Base-by-base conservation (phyloP, 2,888 invertebrate genomes). In the Gortyna flavago region DNA sequence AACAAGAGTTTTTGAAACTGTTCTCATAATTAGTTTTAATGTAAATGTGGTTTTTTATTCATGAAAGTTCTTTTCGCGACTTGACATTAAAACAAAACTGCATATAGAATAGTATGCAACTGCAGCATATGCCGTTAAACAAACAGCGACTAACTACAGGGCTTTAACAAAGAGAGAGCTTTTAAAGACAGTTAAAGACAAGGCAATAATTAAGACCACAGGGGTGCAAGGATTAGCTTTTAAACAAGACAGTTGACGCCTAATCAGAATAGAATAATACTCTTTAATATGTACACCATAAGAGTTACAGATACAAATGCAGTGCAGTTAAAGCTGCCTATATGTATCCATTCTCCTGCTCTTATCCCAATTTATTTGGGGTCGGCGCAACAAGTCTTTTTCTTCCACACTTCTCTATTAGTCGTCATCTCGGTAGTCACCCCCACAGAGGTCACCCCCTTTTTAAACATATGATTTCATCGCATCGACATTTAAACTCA, bases 1-100 rank as follows among this genome's bases (percentile, higher is more conserved):
- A n/a, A n/a, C 66, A 79, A 75, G 48, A 67, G 6, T 51, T 86
- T 84, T 70, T 80, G 38, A 73, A 84, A 80, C 66, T n/a, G 62
- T 38, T 77, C 35, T 61, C 29, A 32, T 54, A 69, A 68, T 84
- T 77, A 72, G 32, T 65, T 54, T 69, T 21, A 70, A 72, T 77
- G 69, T 62, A 70, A 86, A 74, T 65, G 7, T 59, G 51, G 51
- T 7, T 38, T 74, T 73, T 76, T 71, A 68, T 57, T 69, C 8
- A 64, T 32, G 48, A 81, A 81, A 69, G 68, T 82, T 62, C 57
- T 81, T 72, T 59, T 59, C 38, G 18, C n/a, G 8, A 65, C 1
- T 61, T 75, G 41, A 62, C 54, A 70, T 62, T 69, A 79, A 68
- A 61, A 83, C 38, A 6, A 67, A 41, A 48, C 32, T 8, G 41